Percentiles rank a stretch among this genome's conserved stretches.
Conservation (phyloP, 2,113 vertebrate species). For the Eleginops maclovinus region DNA sequence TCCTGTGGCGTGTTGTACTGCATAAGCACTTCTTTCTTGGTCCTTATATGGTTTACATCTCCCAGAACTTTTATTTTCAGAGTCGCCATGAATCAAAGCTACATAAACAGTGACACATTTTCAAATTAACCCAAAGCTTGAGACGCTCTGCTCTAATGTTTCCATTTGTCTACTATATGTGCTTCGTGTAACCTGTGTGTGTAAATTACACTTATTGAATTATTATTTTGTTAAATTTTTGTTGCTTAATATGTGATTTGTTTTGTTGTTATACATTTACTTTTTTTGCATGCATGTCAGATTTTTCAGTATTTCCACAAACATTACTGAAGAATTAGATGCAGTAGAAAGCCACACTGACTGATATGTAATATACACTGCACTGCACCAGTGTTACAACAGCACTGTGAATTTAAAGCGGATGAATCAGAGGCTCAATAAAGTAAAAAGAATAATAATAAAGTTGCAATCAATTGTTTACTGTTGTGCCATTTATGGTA, state of each 20-base stretch:
- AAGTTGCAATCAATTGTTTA: neutral
- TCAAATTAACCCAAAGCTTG: slow-evolving; percentile 3
- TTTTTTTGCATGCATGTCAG: slow-evolving; percentile 1
- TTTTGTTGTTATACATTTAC: neutral
- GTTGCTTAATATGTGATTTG: slow-evolving; percentile 26
- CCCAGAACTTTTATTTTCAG: neutral
- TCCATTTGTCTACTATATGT: slow-evolving; percentile 26
- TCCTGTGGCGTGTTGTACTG: neutral
- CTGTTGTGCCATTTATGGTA: neutral
- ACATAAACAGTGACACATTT: neutral
- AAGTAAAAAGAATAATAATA: neutral
- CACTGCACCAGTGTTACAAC: slow-evolving; percentile 11
- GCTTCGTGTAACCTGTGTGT: slow-evolving; percentile 10
- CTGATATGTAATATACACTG: slow-evolving; percentile 23
- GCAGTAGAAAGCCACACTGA: slow-evolving; percentile 38
- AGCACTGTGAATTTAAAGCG: slow-evolving; percentile 13
- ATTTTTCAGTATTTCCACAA: slow-evolving; percentile 20
- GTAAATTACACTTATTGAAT: slow-evolving; percentile 4
- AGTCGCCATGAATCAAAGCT: neutral
- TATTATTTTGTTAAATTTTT: slow-evolving; percentile 9
- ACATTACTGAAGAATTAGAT: slow-evolving; percentile 41
- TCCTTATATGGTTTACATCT: neutral
- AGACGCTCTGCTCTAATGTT: slow-evolving; percentile 2
- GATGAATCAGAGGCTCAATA: neutral
- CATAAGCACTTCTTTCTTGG: neutral